Conservation (phyloP, 2,888 invertebrate species). For the Lypha dubia region DNA sequence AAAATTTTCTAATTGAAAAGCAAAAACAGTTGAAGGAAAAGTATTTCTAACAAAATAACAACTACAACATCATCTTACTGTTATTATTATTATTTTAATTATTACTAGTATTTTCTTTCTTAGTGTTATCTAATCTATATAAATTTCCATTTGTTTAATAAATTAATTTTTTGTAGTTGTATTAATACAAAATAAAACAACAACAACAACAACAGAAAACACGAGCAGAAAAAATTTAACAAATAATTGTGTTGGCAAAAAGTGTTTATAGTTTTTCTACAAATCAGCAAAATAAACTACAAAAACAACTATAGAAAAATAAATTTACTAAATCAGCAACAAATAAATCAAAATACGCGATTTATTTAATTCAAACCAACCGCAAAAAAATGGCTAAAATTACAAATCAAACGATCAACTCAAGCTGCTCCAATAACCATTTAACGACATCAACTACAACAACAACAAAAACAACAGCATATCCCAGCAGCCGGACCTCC, state of each 20-base stretch:
- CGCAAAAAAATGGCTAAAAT: constrained; percentile 70
- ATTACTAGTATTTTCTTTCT: no score
- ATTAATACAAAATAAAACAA: constrained; percentile 37
- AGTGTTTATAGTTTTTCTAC: background rate
- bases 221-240: constrained; percentile 24
- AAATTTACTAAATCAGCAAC: constrained; percentile 14
- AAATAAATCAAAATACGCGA: constrained; percentile 29
- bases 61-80: constrained; percentile 41
- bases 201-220: constrained; percentile 24
- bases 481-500: background rate
- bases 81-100: constrained; percentile 30
- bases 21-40: constrained; percentile 50
- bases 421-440: constrained; percentile 50
- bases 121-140: constrained; percentile 71
- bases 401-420: constrained; percentile 54
- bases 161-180: constrained; percentile 30
- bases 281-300: constrained; percentile 19
- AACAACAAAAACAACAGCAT: constrained; percentile 25
- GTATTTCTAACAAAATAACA: constrained; percentile 28
- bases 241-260: constrained; percentile 49
- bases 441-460: constrained; percentile 33
- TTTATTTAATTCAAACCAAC: constrained; percentile 54
- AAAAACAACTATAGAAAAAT: constrained; percentile 39
- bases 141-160: constrained; percentile 67
- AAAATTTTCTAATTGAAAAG: constrained; percentile 3